These are phyloP conservation scores for Lasius platythorax DNA, from an alignment of 2,888 invertebrate species.

Conservation along the genomic window DNA sequence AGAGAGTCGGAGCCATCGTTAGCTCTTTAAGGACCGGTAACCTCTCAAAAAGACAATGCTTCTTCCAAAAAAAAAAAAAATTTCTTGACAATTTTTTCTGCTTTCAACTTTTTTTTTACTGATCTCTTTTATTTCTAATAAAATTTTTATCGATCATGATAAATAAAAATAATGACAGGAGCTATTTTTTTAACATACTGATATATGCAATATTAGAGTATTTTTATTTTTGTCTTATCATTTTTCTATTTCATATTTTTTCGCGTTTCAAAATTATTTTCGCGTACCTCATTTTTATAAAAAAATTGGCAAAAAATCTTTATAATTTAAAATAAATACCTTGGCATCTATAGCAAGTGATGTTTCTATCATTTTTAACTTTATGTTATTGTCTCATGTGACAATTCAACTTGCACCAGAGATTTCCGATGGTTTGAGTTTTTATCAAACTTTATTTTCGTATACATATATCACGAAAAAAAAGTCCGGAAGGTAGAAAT, in stretches of 20 bases:
- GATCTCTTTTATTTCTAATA: background rate
- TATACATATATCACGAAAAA: background rate
- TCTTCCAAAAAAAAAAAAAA: slow-evolving; percentile 18
- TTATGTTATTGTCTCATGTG: background rate
- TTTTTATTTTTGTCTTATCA: background rate
- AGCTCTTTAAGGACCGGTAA: slow-evolving; percentile 1
- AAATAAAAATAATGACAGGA: background rate
- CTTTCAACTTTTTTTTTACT: background rate
- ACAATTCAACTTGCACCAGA: background rate
- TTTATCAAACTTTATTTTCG: background rate
- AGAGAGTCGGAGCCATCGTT: slow-evolving; percentile 14
- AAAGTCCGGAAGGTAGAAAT: background rate
- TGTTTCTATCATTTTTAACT: background rate
- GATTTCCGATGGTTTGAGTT: background rate
- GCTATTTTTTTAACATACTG: background rate
- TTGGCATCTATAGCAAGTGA: background rate
- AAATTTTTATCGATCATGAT: slow-evolving; percentile 5
- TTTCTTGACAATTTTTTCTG: background rate
- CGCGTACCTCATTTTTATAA: too few relatives aligned
- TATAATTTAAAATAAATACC: background rate
- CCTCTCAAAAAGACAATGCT: background rate
- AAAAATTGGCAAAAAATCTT: background rate
- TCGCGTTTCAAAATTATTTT: background rate
- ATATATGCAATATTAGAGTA: background rate
- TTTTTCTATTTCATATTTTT: background rate